Base-by-base conservation (phyloP, 2,113 vertebrate species). In the Rhinogobius similis region DNA sequence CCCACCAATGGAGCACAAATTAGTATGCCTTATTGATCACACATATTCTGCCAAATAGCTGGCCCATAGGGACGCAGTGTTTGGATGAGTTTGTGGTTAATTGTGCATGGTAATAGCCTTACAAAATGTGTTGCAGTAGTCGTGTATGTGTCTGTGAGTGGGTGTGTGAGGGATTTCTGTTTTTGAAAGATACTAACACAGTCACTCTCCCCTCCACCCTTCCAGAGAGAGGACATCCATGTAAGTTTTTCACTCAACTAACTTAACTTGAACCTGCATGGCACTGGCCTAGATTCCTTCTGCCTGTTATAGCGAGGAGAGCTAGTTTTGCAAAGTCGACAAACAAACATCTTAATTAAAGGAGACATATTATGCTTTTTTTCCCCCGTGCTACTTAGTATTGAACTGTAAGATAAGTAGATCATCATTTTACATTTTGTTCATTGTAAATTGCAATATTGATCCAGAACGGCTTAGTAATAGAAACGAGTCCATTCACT, bases 141-240 rank as follows among this genome's bases (percentile, higher is more conserved):
- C 58, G 48, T 71, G 41, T 68, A 50, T 62, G 61, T 64, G 58
- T 72, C 26, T 29, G 26, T 56, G 26, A 20, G 63, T 73, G 69
- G 67, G 68, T 62, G 67, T 82, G 66, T 77, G 58, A 63, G 77
- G 62, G 4, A 63, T 75, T 73, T 78, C 66, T 81, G 67, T 73
- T 75, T 78, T 70, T 67, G 71, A 75, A 68, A 73, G 73, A 79
- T 82, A 86, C 87, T 90, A 92, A 93, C 82, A 67, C 73, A 67
- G 48, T 89, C 80, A 88, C 86, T 89, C 75, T 82, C 86, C 73
- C 76, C 79, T 73, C 79, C 78, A 83, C 69, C 78, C 79, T 80
- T 90, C 76, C 92, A 94, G 93, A 94, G 77, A 92, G 93, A 93
- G 93, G 93, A 93, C 93, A 94, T 81, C 93, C 93, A 94, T 94